phyloP scores from a whole-genome alignment of 2,888 invertebrate species.

The Harmothoe impar region DNA sequence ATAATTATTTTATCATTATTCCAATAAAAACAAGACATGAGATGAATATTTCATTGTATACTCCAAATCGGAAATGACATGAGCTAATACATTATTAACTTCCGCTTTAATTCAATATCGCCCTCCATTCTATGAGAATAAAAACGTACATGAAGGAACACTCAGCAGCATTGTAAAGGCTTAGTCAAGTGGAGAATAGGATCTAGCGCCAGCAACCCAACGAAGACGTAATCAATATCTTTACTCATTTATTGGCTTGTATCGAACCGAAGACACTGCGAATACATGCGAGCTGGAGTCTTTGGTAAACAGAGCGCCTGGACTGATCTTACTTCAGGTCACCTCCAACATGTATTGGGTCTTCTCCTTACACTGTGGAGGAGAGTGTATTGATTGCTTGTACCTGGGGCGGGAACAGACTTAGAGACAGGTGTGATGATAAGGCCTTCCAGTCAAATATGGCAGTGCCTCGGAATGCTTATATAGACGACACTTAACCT shows the following conservation, averaged over 20 bases:
- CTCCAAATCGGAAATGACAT: too few species aligned
- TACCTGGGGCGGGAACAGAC: neutral
- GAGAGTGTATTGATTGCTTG: neutral
- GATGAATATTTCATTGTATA: too few species aligned
- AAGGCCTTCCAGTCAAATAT: neutral
- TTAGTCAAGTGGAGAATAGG: conserved; percentile 8
- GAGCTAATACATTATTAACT: too few species aligned
- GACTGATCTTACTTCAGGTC: neutral
- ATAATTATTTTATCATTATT: too few species aligned
- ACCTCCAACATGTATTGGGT: neutral
- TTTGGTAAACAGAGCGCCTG: neutral
- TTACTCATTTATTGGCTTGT: conserved; percentile 33
- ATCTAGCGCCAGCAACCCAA: neutral
- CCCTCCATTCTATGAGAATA: neutral
- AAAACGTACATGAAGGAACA: neutral
- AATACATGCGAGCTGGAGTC: conserved; percentile 3
- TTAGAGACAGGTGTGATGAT: neutral
- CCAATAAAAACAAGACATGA: too few species aligned
- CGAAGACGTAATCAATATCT: neutral
- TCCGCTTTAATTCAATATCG: neutral
- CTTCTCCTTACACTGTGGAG: neutral
- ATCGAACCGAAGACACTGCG: neutral
- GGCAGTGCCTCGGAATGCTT: neutral
- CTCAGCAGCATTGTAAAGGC: neutral
- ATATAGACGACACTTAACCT: neutral